Evolutionary conservation across 2,113 vertebrate genomes (phyloP).

Genomic region (Patagioenas fasciata): DNA sequence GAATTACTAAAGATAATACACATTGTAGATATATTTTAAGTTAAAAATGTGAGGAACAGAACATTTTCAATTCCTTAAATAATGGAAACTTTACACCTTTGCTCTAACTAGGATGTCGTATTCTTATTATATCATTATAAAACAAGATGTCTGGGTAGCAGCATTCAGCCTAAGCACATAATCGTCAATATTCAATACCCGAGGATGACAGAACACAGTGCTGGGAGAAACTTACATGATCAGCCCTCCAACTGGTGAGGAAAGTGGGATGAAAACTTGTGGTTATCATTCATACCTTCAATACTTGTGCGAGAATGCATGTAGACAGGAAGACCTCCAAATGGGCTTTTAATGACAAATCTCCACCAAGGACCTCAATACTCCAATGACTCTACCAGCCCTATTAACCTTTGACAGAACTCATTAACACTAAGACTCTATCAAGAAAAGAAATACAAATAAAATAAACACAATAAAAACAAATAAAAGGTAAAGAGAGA

Average conservation of each 20-base stretch:
- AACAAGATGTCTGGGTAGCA: neutral
- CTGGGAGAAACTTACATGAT: neutral
- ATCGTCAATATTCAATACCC: neutral
- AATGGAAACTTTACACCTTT: neutral
- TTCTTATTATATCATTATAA: neutral
- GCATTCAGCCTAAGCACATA: neutral
- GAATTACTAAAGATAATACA: neutral
- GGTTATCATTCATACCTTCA: neutral
- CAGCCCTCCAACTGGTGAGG: neutral
- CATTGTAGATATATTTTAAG: neutral
- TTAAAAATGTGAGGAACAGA: neutral
- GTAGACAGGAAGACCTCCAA: neutral
- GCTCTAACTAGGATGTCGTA: rapidly evolving
- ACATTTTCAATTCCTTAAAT: neutral
- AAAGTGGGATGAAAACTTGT: neutral
- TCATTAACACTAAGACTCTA: neutral
- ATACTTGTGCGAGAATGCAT: neutral
- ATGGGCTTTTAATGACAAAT: neutral
- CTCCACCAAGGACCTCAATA: neutral
- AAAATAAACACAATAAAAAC: neutral
- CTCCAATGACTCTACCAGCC: neutral
- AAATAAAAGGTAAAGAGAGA: neutral
- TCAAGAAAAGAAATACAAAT: neutral
- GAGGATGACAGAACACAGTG: neutral
- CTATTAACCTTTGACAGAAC: neutral